phyloP scores from a whole-genome alignment of 2,888 invertebrate species.

The Thumatha senex region DNA sequence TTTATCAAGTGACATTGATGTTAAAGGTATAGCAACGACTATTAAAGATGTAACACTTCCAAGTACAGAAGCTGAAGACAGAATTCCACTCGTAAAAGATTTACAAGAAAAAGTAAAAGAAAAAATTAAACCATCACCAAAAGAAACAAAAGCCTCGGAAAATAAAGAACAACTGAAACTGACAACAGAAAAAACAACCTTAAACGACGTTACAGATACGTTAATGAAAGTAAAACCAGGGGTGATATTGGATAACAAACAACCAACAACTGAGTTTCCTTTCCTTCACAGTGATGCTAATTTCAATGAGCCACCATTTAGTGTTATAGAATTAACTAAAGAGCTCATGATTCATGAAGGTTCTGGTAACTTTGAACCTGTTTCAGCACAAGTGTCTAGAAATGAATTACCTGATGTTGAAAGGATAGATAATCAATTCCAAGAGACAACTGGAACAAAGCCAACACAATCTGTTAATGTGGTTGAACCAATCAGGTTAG shows the following conservation, averaged over 20 bases:
- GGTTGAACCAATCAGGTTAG: conserved; percentile 46
- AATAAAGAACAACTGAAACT: too few relatives aligned
- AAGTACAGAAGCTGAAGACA: not conserved
- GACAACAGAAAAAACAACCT: too few relatives aligned
- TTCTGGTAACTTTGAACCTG: conserved; percentile 15
- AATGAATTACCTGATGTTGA: conserved; percentile 10
- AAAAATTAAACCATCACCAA: not conserved
- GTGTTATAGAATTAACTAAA: conserved; percentile 33
- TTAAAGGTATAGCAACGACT: not conserved
- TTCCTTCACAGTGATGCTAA: conserved; percentile 32
- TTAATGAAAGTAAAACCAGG: not conserved
- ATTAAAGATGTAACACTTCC: not conserved
- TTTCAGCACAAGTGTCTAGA: conserved; percentile 6
- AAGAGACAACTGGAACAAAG: conserved; percentile 39
- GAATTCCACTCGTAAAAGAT: not conserved
- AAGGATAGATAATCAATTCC: conserved; percentile 23
- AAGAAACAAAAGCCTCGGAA: not conserved
- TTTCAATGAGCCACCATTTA: conserved; percentile 19
- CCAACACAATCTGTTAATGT: conserved; percentile 45
- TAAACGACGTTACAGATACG: not conserved
- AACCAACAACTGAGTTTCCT: conserved; percentile 25
- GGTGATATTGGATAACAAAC: conserved; percentile 3
- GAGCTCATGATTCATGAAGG: conserved; percentile 40
- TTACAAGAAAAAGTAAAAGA: not conserved
- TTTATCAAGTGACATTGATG: not conserved